Base-by-base conservation (phyloP, 1,140 invertebrate genomes). In the Belonocnema kinseyi region DNA sequence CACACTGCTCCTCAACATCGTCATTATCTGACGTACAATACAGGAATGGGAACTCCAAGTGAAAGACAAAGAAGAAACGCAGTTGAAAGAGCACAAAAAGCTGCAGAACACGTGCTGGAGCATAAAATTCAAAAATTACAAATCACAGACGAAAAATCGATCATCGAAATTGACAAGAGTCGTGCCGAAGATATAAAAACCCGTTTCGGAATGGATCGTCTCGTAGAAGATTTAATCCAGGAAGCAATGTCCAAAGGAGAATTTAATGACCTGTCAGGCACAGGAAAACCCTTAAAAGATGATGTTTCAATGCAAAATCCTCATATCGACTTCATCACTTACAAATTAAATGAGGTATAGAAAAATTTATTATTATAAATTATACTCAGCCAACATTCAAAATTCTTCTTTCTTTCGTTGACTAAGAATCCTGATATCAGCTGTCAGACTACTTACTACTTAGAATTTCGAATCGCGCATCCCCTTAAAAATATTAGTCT, bases 191-290 rank as follows among this genome's bases (percentile, higher is more conserved):
- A 96, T 84, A 95, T 96, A 7, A 96, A 97, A 92, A 96, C 95
- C 1, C 94, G 94, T 80, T 96, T 96, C 88, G 96, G 96, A 0
- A 95, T 97, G 86, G 97, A 98, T 80, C 93, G 97, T 73, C 90
- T 98, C 1, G 97, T 97, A 5, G 97, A 98, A 90, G 97, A 98
- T 92, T 92, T 97, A 71, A 98, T 98, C 76, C 96, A 97, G 84
- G 96, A 97, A 86, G 95, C 97, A 1, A 98, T 98, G 94, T 95
- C 94, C 10, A 95, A 94, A 88, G 97, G 97, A 0, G 96, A 98
- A 85, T 98, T 98, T 90, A 94, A 94, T 80, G 97, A 98, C 90
- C 88, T 98, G 12, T 92, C 93, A 70, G 96, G 96, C 3, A 92
- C 92, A 76, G 97, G 97, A 50, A 97, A 98, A 88, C 97, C 97